These are phyloP conservation scores for Pachypanchax playfairii DNA, from an alignment of 2,113 vertebrate species.

Conservation along the genomic window DNA sequence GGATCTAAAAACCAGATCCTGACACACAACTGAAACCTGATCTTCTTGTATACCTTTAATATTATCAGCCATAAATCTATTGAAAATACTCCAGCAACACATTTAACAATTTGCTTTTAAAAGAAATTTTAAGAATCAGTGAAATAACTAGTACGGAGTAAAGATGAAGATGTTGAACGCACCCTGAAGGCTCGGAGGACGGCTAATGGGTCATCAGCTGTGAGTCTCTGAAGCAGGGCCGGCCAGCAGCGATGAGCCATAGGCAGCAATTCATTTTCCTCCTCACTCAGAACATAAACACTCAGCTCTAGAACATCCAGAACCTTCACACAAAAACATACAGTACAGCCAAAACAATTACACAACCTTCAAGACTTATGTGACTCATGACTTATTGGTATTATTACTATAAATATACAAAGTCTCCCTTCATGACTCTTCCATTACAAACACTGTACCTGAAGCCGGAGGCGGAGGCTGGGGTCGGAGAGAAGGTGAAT, in stretches of 20 bases:
- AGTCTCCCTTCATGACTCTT: too few species aligned
- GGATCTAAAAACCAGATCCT: too few species aligned
- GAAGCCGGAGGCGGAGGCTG: slow-evolving; percentile 83
- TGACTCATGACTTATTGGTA: too few species aligned
- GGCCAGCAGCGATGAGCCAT: slow-evolving; percentile 93
- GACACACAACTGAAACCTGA: too few species aligned
- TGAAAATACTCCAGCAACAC: not conserved
- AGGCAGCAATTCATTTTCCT: slow-evolving; percentile 86
- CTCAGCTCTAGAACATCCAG: slow-evolving; percentile 89
- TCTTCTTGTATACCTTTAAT: not conserved
- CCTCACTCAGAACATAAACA: slow-evolving; percentile 80
- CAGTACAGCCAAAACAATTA: not conserved
- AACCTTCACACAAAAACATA: slow-evolving; percentile 73
- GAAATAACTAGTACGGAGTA: not conserved
- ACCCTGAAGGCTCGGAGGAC: slow-evolving; percentile 93
- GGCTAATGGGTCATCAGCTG: slow-evolving; percentile 85
- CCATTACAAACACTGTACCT: slow-evolving; percentile 75
- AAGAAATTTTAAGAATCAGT: not conserved
- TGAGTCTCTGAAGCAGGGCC: slow-evolving; percentile 86
- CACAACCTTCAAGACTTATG: not conserved
- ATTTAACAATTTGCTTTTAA: not conserved
- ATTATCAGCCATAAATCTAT: too few species aligned
- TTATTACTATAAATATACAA: too few species aligned
- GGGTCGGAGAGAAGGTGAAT: slow-evolving; percentile 86
- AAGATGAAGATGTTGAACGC: slow-evolving; percentile 11